A percentile compares a stretch with the other conserved stretches of the same genome.
These are phyloP conservation scores for Neoarius graeffei DNA, from an alignment of 2,113 vertebrate species.

Conservation along the genomic window DNA sequence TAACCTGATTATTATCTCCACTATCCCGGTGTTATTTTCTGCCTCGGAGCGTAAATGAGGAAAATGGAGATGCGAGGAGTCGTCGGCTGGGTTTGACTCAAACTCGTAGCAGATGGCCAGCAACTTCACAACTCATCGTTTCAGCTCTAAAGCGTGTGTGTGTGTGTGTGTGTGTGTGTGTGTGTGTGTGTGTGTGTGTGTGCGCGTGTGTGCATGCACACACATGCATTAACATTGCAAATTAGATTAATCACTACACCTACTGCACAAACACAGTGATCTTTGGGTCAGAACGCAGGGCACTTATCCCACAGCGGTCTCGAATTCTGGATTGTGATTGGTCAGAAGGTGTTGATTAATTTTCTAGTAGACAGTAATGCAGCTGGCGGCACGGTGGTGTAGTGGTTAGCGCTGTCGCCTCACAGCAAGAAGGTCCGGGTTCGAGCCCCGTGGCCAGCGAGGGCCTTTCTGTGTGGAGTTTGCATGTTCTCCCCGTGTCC, in stretches of 20 bases:
- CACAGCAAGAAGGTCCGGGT: too few species aligned
- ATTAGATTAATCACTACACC: neutral
- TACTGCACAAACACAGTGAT: neutral
- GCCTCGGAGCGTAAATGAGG: neutral
- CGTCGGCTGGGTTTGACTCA: neutral
- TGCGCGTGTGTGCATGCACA: too few species aligned
- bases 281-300: neutral
- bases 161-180: too few species aligned
- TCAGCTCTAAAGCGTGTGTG: neutral
- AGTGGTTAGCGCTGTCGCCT: too few species aligned
- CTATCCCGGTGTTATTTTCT: neutral
- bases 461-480: too few species aligned
- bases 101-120: neutral
- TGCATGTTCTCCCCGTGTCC: too few species aligned
- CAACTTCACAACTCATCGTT: neutral
- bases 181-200: too few species aligned
- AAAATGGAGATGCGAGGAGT: neutral
- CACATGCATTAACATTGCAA: too few species aligned
- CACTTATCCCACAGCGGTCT: neutral
- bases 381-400: too few species aligned
- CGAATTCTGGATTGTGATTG: neutral
- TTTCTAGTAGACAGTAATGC: neutral
- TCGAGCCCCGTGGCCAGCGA: too few species aligned
- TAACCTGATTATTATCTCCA: slow-evolving; percentile 21
- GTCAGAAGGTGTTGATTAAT: neutral